Evolutionary conservation across 2,888 invertebrate species (phyloP), one percentile per base, ranked within the genome.

Genomic region (Oscheius onirici): DNA sequence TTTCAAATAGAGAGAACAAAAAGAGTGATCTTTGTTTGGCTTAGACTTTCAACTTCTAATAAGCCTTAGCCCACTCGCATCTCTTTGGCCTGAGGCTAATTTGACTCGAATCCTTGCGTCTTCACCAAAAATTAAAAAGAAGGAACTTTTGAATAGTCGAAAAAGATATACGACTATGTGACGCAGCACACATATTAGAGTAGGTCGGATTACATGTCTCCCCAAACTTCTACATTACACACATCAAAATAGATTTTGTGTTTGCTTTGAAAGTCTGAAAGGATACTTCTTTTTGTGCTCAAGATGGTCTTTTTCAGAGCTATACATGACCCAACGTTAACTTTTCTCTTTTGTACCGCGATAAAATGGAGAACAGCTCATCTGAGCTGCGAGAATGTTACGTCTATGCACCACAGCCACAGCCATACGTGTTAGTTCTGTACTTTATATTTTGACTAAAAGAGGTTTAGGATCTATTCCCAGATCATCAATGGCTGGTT

Each of bases 401-500:
- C 17, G 63, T 63, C 63, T 63, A 49, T 17, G 49, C 46, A 17
- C 49, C 51, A 26, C 63, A 63, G 26, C 34, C 46, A 13, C 46
- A 63, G 26, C 46, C 63, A 1, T 63, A 63, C 28, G 28, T 49
- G 63, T 63, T 17, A 49, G 63, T 49, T 13, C n/a, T n/a, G 2
- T 8, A 8, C n/a, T 46, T 20, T 26, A 26, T 49, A 13, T 17
- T n/a, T 24, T 24, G 20, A 44, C 10, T 11, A 13, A 24, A 10
- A 3, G 24, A 8, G 6, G 69, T 75, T 15, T 73, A 80, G 80
- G 41, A 40, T 60, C 8, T 80, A 83, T 75, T 72, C 76, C 13
- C 69, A 75, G 20, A 44, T 84, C 13, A 57, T 85, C 28, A 83
- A 82, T 49, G 84, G 85, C 20, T 82, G 80, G 71, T 28, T 85